Percentiles rank a stretch among this genome's conserved stretches.
Evolutionary conservation across 2,797 vertebrate genomes (phyloP).

Genomic region (Sternarchorhynchus goeldii): DNA sequence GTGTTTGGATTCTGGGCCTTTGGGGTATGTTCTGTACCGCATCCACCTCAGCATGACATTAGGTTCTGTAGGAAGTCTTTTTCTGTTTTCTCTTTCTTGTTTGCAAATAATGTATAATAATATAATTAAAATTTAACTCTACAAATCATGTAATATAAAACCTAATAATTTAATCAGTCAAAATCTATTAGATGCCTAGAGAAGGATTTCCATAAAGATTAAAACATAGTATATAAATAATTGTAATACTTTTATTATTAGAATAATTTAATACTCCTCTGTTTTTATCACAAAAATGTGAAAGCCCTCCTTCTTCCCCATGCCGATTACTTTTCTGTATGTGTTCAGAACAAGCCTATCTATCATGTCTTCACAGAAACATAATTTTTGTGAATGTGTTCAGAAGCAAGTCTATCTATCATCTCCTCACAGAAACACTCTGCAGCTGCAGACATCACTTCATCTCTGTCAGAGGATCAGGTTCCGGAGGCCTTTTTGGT

Average conservation of each 20-base stretch:
- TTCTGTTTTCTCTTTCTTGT: background rate
- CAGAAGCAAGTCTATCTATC: background rate
- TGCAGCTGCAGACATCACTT: slow-evolving; percentile 93
- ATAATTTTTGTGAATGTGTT: no score
- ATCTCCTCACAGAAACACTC: slow-evolving; percentile 88
- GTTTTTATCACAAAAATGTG: no score
- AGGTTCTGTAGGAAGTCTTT: background rate
- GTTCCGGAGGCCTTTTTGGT: slow-evolving; percentile 93
- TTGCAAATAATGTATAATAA: no score
- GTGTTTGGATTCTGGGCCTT: slow-evolving; percentile 98
- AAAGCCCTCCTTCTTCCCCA: no score
- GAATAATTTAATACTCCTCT: no score
- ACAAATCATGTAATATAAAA: background rate
- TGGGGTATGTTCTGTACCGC: slow-evolving; percentile 76
- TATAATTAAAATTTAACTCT: background rate
- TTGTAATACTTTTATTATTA: no score
- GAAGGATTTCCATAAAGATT: no score
- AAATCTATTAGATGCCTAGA: background rate
- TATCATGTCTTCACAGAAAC: no score
- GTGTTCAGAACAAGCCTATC: no score
- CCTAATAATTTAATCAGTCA: background rate
- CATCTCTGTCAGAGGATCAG: slow-evolving; percentile 93
- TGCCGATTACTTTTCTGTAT: no score
- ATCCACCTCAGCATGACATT: background rate
- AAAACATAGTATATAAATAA: no score